A percentile compares a stretch with the other conserved stretches of the same genome.
These are phyloP conservation scores for Oophaga sylvatica DNA, from an alignment of 2,797 vertebrate genomes.

Conservation along the genomic window DNA sequence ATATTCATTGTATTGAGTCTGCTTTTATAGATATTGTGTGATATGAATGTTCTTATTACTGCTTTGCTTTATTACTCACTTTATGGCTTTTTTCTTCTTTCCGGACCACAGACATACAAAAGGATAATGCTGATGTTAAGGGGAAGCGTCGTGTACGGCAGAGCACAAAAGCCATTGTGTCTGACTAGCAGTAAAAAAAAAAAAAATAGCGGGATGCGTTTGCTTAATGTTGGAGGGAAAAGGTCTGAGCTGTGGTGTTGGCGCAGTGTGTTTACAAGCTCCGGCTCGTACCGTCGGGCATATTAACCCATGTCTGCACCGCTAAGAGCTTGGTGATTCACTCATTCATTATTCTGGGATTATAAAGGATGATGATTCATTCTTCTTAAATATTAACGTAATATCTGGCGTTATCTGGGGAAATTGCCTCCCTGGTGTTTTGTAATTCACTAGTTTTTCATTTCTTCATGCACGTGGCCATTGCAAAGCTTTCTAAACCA, in stretches of 20 bases:
- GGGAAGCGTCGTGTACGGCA: constrained; percentile 37
- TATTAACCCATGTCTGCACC: constrained; percentile 20
- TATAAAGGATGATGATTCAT: constrained; percentile 40
- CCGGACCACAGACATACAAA: not conserved
- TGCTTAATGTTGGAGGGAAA: not conserved
- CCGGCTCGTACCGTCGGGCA: not conserved
- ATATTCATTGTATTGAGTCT: too few species aligned
- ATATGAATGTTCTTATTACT: too few species aligned
- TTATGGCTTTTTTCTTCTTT: not conserved
- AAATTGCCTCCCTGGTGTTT: constrained; percentile 1
- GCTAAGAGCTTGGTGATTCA: constrained; percentile 14
- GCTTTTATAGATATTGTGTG: too few species aligned
- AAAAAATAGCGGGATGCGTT: not conserved
- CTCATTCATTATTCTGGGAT: constrained; percentile 17
- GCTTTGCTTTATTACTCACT: not conserved
- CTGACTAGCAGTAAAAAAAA: constrained; percentile 24
- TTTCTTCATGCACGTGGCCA: not conserved
- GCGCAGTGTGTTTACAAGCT: not conserved
- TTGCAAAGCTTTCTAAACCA: not conserved
- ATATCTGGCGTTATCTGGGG: not conserved
- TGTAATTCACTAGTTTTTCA: not conserved
- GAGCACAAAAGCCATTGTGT: constrained; percentile 27
- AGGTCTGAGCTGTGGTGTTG: not conserved
- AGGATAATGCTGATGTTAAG: constrained; percentile 48
- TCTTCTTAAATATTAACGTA: constrained; percentile 2